phyloP scores from a whole-genome alignment of 2,113 vertebrate genomes.

The Salvator merianae region DNA sequence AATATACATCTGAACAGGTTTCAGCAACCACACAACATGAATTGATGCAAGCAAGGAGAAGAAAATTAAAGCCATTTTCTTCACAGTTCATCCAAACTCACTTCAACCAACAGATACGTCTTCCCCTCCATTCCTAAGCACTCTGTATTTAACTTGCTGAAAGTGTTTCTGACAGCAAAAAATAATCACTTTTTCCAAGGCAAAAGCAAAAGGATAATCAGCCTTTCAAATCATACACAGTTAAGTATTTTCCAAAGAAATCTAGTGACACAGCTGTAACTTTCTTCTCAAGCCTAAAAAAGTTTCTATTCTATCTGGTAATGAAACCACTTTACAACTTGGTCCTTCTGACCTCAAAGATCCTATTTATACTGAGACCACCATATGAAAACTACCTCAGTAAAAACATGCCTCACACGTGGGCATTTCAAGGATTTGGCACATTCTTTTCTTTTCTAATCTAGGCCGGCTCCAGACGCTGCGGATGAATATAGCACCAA shows the following conservation, averaged over 20 bases:
- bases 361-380: neutral
- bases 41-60: constrained; percentile 14
- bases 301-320: neutral
- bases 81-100: neutral
- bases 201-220: neutral
- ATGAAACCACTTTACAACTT: neutral
- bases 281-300: neutral
- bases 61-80: constrained; percentile 14
- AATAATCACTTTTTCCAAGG: neutral
- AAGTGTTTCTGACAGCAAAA: neutral
- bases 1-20: neutral
- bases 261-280: too few relatives aligned
- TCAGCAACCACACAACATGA: neutral
- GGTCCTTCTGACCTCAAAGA: neutral
- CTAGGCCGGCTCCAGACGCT: too few relatives aligned
- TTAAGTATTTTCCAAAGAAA: too few relatives aligned
- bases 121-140: rapidly evolving
- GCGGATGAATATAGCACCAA: too few relatives aligned
- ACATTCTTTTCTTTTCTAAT: neutral
- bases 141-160: constrained; percentile 16
- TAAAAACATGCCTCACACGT: neutral
- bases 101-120: rapidly evolving
- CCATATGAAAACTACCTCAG: neutral
- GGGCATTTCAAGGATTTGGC: neutral
- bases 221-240: constrained; percentile 1